Conservation (phyloP, 1,140 invertebrate species). For the Epicauta chinensis region DNA sequence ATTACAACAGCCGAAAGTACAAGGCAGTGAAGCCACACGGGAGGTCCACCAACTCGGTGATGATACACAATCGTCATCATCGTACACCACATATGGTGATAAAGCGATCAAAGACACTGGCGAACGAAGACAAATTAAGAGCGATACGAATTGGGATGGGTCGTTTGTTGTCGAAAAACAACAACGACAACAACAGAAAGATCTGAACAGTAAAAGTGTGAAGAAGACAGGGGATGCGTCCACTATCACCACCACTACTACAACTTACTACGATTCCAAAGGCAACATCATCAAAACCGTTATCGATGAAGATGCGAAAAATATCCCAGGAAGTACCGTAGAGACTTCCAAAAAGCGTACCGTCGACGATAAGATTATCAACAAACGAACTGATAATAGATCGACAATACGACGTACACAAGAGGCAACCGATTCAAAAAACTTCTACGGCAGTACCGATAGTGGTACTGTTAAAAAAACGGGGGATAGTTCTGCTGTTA, state of each 20-base stretch:
- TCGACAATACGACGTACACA: not conserved
- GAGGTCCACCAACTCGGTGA: conserved; percentile 37
- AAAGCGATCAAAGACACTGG: not conserved
- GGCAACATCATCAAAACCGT: conserved; percentile 36
- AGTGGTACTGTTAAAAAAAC: too few relatives aligned
- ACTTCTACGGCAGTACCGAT: conserved; percentile 1
- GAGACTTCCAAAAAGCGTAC: too few relatives aligned
- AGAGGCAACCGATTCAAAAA: conserved; percentile 1
- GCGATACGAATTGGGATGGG: conserved; percentile 18
- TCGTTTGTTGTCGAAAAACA: conserved; percentile 7
- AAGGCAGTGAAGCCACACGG: conserved; percentile 25
- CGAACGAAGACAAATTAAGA: not conserved
- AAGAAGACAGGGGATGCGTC: conserved; percentile 17
- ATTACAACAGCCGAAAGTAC: conserved; percentile 30
- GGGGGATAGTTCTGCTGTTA: too few relatives aligned
- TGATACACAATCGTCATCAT: conserved; percentile 17
- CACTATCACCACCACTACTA: conserved; percentile 32
- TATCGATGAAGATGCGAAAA: conserved; percentile 27
- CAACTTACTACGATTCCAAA: conserved; percentile 37
- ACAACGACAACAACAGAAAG: not conserved
- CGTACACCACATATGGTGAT: conserved; percentile 7
- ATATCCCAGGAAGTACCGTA: conserved; percentile 9
- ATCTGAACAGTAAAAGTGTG: conserved; percentile 2
- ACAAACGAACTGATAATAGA: not conserved
- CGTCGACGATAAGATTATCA: too few relatives aligned